These are phyloP conservation scores for Eospalax fontanierii DNA, from an alignment of 2,797 vertebrate genomes.

Conservation along the genomic window DNA sequence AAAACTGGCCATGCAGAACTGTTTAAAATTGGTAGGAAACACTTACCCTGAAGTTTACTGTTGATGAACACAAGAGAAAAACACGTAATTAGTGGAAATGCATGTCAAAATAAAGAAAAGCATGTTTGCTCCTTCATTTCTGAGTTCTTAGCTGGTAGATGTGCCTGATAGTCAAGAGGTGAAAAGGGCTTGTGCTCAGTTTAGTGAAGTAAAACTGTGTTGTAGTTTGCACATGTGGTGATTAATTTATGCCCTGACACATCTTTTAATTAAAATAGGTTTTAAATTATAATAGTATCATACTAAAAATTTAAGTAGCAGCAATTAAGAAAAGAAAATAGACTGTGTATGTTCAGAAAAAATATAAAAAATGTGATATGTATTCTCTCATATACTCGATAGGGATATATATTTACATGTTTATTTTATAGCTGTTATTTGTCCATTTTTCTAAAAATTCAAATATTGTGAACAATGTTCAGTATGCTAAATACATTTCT, in stretches of 20 bases:
- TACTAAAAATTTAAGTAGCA: conserved; percentile 54
- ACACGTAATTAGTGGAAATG: conserved; percentile 83
- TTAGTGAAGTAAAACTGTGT: conserved; percentile 80
- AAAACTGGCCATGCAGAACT: conserved; percentile 87
- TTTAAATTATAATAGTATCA: conserved; percentile 70
- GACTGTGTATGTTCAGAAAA: background rate
- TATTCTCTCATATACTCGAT: conserved; percentile 14
- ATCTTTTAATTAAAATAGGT: conserved; percentile 66
- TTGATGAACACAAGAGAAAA: conserved; percentile 86
- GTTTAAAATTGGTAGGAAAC: conserved; percentile 83
- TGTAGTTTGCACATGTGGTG: conserved; percentile 78
- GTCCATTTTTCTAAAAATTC: conserved; percentile 22
- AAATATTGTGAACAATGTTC: background rate
- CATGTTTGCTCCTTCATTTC: conserved; percentile 76
- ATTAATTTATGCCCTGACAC: conserved; percentile 85
- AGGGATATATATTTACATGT: background rate
- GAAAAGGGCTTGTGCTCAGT: conserved; percentile 75
- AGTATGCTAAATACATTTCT: background rate
- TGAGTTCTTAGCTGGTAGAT: conserved; percentile 75
- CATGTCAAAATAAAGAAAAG: conserved; percentile 84
- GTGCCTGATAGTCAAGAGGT: conserved; percentile 71
- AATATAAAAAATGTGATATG: background rate
- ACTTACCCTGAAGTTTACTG: conserved; percentile 83
- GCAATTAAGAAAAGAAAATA: background rate
- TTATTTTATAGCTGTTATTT: conserved; percentile 44